Evolutionary conservation across 2,888 invertebrate genomes (phyloP).

Genomic region (Volucella bombylans): DNA sequence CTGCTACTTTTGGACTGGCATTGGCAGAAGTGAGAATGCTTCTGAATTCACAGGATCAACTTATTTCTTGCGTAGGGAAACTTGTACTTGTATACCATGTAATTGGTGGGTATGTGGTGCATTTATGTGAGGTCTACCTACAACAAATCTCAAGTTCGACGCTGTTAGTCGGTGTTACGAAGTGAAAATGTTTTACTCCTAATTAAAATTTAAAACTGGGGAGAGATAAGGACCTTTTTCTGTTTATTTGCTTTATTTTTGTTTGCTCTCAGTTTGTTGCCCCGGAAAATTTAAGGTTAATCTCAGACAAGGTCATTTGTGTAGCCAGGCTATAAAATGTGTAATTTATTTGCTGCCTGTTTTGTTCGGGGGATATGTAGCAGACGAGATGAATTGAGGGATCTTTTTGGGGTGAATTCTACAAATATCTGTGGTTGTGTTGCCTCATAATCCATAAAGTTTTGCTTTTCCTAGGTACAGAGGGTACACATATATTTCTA

Average conservation of each 20-base stretch:
- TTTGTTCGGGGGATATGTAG: too few species aligned
- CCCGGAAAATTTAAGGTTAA: conserved; percentile 33
- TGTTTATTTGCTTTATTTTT: neutral
- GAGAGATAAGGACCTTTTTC: conserved; percentile 2
- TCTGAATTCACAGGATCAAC: conserved; percentile 36
- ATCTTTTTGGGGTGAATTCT: too few species aligned
- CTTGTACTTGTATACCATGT: neutral
- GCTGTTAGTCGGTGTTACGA: neutral
- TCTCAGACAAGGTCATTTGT: conserved; percentile 12
- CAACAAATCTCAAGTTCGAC: neutral
- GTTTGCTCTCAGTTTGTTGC: neutral
- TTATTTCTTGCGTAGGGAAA: neutral
- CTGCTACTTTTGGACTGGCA: too few species aligned
- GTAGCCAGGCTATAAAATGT: neutral
- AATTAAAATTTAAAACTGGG: conserved; percentile 64
- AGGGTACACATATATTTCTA: too few species aligned
- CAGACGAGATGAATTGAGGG: too few species aligned
- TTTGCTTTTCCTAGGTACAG: too few species aligned
- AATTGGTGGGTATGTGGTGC: too few species aligned
- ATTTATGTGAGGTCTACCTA: neutral
- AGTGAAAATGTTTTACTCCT: conserved; percentile 46
- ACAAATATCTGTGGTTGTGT: too few species aligned
- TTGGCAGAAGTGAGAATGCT: conserved; percentile 39
- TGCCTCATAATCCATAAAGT: too few species aligned
- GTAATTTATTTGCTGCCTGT: neutral